A percentile compares a stretch with the other conserved stretches of the same genome.
phyloP scores from a whole-genome alignment of 1,140 invertebrate genomes.

The Paraescarpia echinospica region DNA sequence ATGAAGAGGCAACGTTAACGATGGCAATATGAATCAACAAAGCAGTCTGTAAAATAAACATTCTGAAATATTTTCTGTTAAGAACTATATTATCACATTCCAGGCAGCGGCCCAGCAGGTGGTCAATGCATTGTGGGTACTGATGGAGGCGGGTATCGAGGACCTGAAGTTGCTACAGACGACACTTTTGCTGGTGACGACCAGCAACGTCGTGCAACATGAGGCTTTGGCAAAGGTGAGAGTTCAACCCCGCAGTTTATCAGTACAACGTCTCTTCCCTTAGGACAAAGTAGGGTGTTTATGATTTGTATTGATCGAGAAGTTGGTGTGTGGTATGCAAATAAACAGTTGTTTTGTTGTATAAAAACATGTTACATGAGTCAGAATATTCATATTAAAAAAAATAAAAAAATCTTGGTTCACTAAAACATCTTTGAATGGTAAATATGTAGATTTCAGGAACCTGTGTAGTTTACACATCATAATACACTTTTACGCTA shows the following conservation, averaged over 20 bases:
- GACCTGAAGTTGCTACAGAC: slow-evolving; percentile 97
- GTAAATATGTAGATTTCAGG: no score
- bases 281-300: neutral
- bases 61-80: neutral
- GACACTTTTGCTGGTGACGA: slow-evolving; percentile 89
- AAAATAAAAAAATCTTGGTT: no score
- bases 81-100: slow-evolving; percentile 16
- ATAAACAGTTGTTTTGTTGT: neutral
- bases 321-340: neutral
- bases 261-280: neutral
- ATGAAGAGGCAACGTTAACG: neutral
- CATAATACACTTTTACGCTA: no score
- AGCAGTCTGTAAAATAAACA: no score
- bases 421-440: no score
- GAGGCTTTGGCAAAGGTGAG: slow-evolving; percentile 85
- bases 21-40: no score
- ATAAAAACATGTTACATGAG: neutral
- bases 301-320: neutral
- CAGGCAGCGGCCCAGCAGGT: slow-evolving; percentile 81
- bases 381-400: neutral
- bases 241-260: neutral
- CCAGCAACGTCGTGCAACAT: slow-evolving; percentile 89
- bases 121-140: slow-evolving; percentile 86
- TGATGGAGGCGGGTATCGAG: slow-evolving; percentile 90
- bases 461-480: no score